phyloP scores from a whole-genome alignment of 2,888 invertebrate species.

The Ophion ventricosus region DNA sequence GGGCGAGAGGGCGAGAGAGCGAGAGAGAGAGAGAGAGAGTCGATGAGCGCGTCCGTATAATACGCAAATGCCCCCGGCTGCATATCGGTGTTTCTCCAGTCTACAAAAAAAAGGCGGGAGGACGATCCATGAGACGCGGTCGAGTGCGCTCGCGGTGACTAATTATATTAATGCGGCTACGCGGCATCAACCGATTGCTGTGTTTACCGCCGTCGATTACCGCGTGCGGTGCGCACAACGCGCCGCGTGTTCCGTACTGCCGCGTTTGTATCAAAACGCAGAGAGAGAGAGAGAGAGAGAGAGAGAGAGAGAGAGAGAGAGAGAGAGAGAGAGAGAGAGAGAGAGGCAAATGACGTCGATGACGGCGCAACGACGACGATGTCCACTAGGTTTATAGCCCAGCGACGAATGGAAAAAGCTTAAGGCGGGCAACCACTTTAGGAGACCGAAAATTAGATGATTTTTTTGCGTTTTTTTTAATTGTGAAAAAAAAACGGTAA shows the following conservation, averaged over 20 bases:
- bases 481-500: too few relatives aligned
- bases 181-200: conserved; percentile 82
- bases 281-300: too few relatives aligned
- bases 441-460: too few relatives aligned
- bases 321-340: too few relatives aligned
- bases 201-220: conserved; percentile 81
- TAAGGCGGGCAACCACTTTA: too few relatives aligned
- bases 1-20: too few relatives aligned
- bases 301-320: too few relatives aligned
- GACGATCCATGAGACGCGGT: conserved; percentile 67
- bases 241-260: conserved; percentile 57
- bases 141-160: conserved; percentile 81
- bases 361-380: conserved; percentile 47
- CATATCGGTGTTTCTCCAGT: conserved; percentile 59
- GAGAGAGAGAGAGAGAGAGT: conserved; percentile 5
- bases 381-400: conserved; percentile 23
- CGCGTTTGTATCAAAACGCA: conserved; percentile 74
- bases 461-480: too few relatives aligned
- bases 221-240: conserved; percentile 67
- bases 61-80: conserved; percentile 71
- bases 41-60: conserved; percentile 57
- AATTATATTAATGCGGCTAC: conserved; percentile 83
- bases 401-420: conserved; percentile 41
- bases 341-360: conserved; percentile 59
- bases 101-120: conserved; percentile 45